Evolutionary conservation across 2,888 invertebrate species (phyloP).

Genomic region (Drosophila monieri): DNA sequence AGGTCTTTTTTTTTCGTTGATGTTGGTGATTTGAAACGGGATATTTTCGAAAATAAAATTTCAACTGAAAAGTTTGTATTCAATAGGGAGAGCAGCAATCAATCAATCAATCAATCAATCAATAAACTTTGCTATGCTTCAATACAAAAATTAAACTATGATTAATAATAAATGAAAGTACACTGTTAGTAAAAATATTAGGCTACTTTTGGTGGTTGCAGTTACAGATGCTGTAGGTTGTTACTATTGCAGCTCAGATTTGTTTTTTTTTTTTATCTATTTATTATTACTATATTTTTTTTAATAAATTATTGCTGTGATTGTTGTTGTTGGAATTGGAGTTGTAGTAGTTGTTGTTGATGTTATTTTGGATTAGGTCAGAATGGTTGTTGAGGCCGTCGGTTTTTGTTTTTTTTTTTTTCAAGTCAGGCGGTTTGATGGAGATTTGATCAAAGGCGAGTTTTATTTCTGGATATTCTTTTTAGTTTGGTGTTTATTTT

Average conservation of each 20-base stretch:
- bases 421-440: slow-evolving; percentile 39
- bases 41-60: slow-evolving; percentile 9
- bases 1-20: slow-evolving; percentile 18
- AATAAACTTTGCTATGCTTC: slow-evolving; percentile 36
- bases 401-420: slow-evolving; percentile 21
- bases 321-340: slow-evolving; percentile 34
- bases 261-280: slow-evolving; percentile 38
- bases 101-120: slow-evolving; percentile 43
- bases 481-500: slow-evolving; percentile 26
- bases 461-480: slow-evolving; percentile 38
- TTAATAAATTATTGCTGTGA: slow-evolving; percentile 37
- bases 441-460: slow-evolving; percentile 37
- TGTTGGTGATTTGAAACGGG: slow-evolving; percentile 17
- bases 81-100: slow-evolving; percentile 29
- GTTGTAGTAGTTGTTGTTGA: slow-evolving; percentile 34
- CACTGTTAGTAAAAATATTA: slow-evolving; percentile 59
- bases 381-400: slow-evolving; percentile 25
- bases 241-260: slow-evolving; percentile 40
- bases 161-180: slow-evolving; percentile 28
- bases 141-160: slow-evolving; percentile 20
- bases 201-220: slow-evolving; percentile 53
- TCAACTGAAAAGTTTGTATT: slow-evolving; percentile 32
- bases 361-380: slow-evolving; percentile 27
- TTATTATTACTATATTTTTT: slow-evolving; percentile 12
- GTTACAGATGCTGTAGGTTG: slow-evolving; percentile 48